Evolutionary conservation across 2,113 vertebrate genomes (phyloP), one percentile per base, ranked within the genome.

Genomic region (Campylomormyrus tamandua): DNA sequence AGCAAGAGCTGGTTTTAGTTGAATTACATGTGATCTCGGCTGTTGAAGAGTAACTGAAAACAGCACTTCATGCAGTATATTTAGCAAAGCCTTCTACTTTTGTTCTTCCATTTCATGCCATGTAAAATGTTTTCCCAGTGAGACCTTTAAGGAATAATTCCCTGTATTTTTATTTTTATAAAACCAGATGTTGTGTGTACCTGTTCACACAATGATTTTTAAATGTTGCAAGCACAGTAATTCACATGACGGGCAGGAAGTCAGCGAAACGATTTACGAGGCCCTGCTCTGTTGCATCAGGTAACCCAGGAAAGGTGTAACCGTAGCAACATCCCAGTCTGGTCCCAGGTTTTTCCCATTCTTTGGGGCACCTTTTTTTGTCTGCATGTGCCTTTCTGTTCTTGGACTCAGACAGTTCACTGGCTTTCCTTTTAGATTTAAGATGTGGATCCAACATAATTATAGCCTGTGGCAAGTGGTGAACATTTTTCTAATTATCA

Each of bases 11-110:
- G 90, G 91, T 91, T 93, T 93, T 91, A 88, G 45, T 31, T 52
- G 62, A 77, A 89, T 80, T 89, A 50, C 70, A 80, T 80, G 46
- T 52, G 17, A 39, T 89, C 62, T 66, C 89, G 92, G 89, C 88
- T 90, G 87, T 92, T 88, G 90, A 90, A 91, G 92, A 91, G 52
- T 93, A 94, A 95, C 91, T 92, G 90, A 90, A 94, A 94, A 93
- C 93, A 94, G 92, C 89, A 92, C 92, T 91, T 89, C 89, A 91
- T 91, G 35, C 35, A 91, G 84, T 87, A 90, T 83, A 89, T 52
- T 89, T 42, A 77, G 88, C 90, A 91, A 90, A 93, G 91, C 89
- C 90, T 90, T 83, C 62, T 46, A 42, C 88, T 88, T 89, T 88
- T 46, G 89, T 88, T 90, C 17, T 83, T 89, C 90, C 85, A 52